Conservation (phyloP, 1,140 invertebrate genomes). For the Pteromalus puparum region DNA sequence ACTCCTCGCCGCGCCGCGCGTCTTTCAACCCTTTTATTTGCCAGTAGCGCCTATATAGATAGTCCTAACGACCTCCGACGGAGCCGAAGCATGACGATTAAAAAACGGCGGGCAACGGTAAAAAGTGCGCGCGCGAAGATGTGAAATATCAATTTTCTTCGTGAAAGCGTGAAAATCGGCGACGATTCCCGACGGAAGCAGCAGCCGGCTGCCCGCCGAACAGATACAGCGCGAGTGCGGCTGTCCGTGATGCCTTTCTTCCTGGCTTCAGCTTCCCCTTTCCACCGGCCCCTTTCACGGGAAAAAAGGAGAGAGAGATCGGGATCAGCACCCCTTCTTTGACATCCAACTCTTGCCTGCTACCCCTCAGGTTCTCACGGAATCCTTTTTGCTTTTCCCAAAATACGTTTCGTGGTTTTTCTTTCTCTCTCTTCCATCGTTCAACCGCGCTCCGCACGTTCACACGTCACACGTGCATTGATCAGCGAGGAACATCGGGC, state of each 20-base stretch:
- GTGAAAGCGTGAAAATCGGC: slow-evolving; percentile 65
- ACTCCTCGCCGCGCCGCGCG: neutral
- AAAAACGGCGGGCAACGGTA: neutral
- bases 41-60: too few species aligned
- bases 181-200: slow-evolving; percentile 28
- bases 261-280: slow-evolving; percentile 2
- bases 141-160: slow-evolving; percentile 57
- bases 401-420: slow-evolving; percentile 58
- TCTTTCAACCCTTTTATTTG: neutral
- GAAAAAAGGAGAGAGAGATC: neutral
- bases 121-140: slow-evolving; percentile 4
- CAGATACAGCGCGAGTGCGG: neutral
- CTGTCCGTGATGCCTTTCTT: slow-evolving; percentile 2
- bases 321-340: slow-evolving; percentile 53
- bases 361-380: slow-evolving; percentile 67
- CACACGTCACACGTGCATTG: neutral
- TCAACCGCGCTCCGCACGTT: neutral
- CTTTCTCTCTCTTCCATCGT: neutral
- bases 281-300: slow-evolving; percentile 24
- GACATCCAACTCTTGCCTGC: slow-evolving; percentile 67
- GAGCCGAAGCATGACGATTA: neutral
- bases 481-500: neutral
- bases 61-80: slow-evolving; percentile 8
- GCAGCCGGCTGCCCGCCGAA: neutral
- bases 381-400: slow-evolving; percentile 66